Percentiles rank a stretch among this genome's conserved stretches.
Conservation (phyloP, 2,888 invertebrate species). For the Ectemnius cavifrons region DNA sequence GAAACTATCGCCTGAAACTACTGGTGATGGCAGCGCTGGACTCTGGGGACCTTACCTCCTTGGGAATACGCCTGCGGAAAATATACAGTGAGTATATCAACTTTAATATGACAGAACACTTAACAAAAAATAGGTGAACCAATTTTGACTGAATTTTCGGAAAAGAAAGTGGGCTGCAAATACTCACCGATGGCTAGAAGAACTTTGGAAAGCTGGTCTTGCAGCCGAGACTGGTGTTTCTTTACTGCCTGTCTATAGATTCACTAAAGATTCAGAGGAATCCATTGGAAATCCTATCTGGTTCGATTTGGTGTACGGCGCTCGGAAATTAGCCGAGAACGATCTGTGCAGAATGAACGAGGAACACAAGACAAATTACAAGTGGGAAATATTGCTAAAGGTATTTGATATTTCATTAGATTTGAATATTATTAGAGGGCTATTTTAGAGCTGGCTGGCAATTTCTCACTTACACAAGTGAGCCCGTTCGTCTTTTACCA, state of each 20-base stretch:
- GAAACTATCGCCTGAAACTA: constrained; percentile 85
- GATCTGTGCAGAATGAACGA: constrained; percentile 72
- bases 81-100: constrained; percentile 78
- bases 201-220: constrained; percentile 80
- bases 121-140: too few species aligned
- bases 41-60: constrained; percentile 86
- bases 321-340: constrained; percentile 66
- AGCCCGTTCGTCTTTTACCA: constrained; percentile 83
- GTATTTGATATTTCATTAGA: too few species aligned
- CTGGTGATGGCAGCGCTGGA: constrained; percentile 88
- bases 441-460: constrained; percentile 81
- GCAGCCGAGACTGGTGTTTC: constrained; percentile 78
- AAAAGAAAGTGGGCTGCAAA: constrained; percentile 68
- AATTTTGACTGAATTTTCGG: too few species aligned
- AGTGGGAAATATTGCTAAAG: constrained; percentile 60
- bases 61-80: constrained; percentile 80
- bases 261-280: constrained; percentile 72
- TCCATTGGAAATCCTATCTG: constrained; percentile 72
- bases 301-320: constrained; percentile 78
- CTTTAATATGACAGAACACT: not conserved
- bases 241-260: constrained; percentile 77
- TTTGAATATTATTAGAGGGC: not conserved
- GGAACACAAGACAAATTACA: constrained; percentile 75
- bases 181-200: constrained; percentile 72
- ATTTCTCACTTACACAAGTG: constrained; percentile 85